A percentile compares a stretch with the other conserved stretches of the same genome.
phyloP scores from a whole-genome alignment of 2,113 vertebrate genomes.

The Petaurus breviceps region DNA sequence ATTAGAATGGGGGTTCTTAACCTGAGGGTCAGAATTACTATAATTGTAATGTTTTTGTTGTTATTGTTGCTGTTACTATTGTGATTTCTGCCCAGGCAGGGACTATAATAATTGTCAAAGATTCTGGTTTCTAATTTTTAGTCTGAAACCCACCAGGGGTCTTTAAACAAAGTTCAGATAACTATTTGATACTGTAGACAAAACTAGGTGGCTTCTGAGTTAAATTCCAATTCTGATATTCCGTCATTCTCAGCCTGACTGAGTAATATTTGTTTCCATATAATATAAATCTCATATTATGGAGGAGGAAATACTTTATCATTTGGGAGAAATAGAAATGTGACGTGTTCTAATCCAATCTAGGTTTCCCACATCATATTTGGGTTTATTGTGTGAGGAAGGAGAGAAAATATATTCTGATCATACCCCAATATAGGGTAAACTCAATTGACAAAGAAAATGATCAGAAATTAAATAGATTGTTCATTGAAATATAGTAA shows the following conservation, averaged over 20 bases:
- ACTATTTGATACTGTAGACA: background rate
- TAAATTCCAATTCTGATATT: background rate
- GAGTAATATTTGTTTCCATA: background rate
- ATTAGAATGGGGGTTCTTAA: too few species aligned
- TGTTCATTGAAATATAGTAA: background rate
- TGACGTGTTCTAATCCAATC: background rate
- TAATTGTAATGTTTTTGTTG: background rate
- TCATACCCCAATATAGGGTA: background rate
- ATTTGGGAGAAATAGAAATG: background rate
- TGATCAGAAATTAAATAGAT: background rate
- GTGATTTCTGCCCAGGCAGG: background rate
- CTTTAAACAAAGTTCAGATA: too few species aligned
- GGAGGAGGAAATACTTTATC: background rate
- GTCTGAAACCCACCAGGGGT: too few species aligned
- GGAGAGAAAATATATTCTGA: background rate
- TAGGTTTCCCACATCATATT: background rate
- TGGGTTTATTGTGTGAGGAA: background rate
- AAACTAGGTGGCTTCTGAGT: background rate
- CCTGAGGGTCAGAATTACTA: background rate
- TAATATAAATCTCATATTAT: background rate
- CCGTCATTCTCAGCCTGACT: background rate
- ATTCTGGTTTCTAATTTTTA: background rate
- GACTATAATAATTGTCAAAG: background rate
- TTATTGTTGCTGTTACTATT: too few species aligned
- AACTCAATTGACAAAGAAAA: background rate